Evolutionary conservation across 2,888 invertebrate genomes (phyloP).

Genomic region (Chloromyia formosa): DNA sequence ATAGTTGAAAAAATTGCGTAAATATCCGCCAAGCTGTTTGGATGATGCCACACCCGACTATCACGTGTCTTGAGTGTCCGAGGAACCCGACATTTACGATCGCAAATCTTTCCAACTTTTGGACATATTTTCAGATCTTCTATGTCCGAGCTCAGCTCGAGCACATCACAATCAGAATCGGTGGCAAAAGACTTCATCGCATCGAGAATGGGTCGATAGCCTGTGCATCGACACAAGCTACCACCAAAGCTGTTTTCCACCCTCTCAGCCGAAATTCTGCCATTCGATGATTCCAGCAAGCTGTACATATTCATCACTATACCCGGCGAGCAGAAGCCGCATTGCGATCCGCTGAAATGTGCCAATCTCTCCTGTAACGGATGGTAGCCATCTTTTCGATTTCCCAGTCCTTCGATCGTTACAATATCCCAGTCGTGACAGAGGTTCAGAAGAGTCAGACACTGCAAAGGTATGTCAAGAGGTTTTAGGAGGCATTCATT

Average conservation of each 20-base stretch:
- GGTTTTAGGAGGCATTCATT: not conserved
- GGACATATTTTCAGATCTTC: constrained; percentile 56
- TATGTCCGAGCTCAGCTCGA: constrained; percentile 55
- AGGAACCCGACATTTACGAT: constrained; percentile 51
- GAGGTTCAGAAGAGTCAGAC: constrained; percentile 40
- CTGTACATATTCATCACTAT: constrained; percentile 64
- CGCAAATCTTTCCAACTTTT: constrained; percentile 55
- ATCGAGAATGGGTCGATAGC: constrained; percentile 76
- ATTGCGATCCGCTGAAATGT: constrained; percentile 70
- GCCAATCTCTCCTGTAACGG: constrained; percentile 65
- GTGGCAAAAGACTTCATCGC: constrained; percentile 74
- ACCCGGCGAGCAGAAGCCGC: constrained; percentile 77
- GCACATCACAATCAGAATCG: constrained; percentile 62
- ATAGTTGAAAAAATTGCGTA: constrained; percentile 66
- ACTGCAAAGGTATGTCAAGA: constrained; percentile 24
- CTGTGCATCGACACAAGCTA: constrained; percentile 78
- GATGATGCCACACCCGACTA: constrained; percentile 67
- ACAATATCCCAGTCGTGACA: constrained; percentile 72
- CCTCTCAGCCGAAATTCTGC: constrained; percentile 66
- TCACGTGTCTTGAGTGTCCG: constrained; percentile 59
- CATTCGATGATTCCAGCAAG: constrained; percentile 63
- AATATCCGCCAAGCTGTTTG: constrained; percentile 65
- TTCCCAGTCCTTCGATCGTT: constrained; percentile 76
- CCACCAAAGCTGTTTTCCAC: constrained; percentile 76
- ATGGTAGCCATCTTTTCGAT: constrained; percentile 69